Base-by-base conservation (phyloP, 2,888 invertebrate species). In the Acanthoscelides obtectus region DNA sequence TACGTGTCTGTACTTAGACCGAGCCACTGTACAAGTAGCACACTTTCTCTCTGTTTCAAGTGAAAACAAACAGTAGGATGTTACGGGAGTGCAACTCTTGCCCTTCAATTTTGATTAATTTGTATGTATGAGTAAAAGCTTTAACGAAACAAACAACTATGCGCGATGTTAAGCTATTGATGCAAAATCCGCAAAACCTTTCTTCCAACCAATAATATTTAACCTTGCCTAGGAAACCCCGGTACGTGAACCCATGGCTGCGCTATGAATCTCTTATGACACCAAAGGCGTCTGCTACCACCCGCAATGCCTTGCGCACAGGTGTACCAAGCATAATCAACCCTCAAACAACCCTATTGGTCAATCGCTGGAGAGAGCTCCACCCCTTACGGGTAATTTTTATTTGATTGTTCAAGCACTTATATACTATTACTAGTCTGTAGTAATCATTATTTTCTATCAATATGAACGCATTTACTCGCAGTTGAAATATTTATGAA, bases 221-320 rank as follows among this genome's bases (percentile, higher is more conserved):
- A 45, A 45, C 6, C 45, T 45, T 12, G 45, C 45, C 45, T 45
- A 12, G 6, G 45, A 45, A 45, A 45, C 45, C 17, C 6, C 45
- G 1, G 17, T 12, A 45, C 12, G 45, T 45, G 5, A 45, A 17
- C 45, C 45, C 45, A 45, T 45, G 45, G 45, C 17, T 12, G 45
- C 1, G 45, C 45, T 45, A 45, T 45, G 45, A 45, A 45, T 45
- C 45, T 45, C 45, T 80, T 80, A 81, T 79, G 79, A 81, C 80
- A 81, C 80, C 77, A 74, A 75, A 78, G 79, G 80, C 79, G 81
- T 79, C 79, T 79, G 76, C 78, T 79, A 75, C 81, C 82, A 82
- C 82, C 83, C 78, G 76, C 71, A 73, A 71, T 71, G 77, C 75
- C 80, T 78, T 81, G 82, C 82, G 82, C 82, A 77, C 73, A 76